Base-by-base conservation (phyloP, 2,888 invertebrate genomes). In the Bursaphelenchus okinawaensis region DNA sequence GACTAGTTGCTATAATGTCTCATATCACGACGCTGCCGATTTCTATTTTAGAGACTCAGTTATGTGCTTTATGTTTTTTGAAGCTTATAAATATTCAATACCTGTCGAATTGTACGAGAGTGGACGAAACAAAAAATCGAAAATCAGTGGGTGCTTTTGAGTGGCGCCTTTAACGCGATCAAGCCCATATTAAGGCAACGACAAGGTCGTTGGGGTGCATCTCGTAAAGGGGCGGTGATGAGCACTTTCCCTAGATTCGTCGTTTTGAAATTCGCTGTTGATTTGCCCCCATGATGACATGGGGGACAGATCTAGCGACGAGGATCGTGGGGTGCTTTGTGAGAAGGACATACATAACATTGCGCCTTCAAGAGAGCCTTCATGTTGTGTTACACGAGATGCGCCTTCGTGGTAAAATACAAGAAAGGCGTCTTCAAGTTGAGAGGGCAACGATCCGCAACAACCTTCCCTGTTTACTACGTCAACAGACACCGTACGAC, bases 71-170 rank as follows among this genome's bases (percentile, higher is more conserved):
- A 23, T 12, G 20, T 7, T 24, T 8, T 56, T 56, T 31, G 40
- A 55, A 7, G n/a, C 40, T 55, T 23, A 55, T 55, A 19, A 55
- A 55, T 40, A 40, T 40, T 40, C 50, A 40, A 24, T 50, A 56
- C 31, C 26, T 23, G 12, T 23, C 22, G 20, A 9, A 20, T 29
- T 29, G 22, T 29, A 16, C 40, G 23, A 24, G 19, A 56, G 12
- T 19, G 24, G 20, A 20, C 20, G 8, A 31, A 22, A 20, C 31
- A 40, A 23, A 56, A 20, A 56, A 26, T 8, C 56, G 26, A 56
- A 56, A 56, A 40, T 26, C 16, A n/a, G n/a, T n/a, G n/a, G 40
- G 12, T n/a, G 40, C 40, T 40, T 40, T 40, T 40, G 16, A n/a
- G 40, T 12, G 40, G 40, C 12, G 6, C n/a, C 40, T 40, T n/a